Evolutionary conservation across 2,888 invertebrate species (phyloP).

Genomic region (Cryptus viduatorius): DNA sequence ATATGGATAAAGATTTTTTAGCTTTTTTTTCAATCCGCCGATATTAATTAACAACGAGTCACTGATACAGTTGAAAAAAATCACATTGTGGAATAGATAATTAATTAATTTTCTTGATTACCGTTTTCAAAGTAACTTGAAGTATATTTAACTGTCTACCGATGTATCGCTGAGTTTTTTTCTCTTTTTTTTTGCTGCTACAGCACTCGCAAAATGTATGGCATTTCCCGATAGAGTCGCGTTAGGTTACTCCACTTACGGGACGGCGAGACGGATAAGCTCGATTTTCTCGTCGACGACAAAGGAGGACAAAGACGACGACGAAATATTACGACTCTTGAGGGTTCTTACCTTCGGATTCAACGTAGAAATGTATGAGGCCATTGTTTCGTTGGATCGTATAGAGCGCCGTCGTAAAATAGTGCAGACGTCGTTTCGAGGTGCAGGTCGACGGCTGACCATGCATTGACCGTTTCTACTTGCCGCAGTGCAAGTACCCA

Average conservation of each 20-base stretch:
- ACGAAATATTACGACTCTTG: constrained; percentile 48
- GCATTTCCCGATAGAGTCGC: constrained; percentile 33
- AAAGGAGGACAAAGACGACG: constrained; percentile 2
- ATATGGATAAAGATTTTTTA: too few relatives aligned
- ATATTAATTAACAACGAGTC: neutral
- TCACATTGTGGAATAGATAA: too few relatives aligned
- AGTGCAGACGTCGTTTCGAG: constrained; percentile 9
- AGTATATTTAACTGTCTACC: neutral
- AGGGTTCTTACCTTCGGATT: constrained; percentile 49
- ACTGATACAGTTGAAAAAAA: neutral
- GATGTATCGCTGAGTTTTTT: neutral
- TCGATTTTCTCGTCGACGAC: constrained; percentile 46
- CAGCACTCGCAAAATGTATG: neutral
- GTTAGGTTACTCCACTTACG: constrained; percentile 25
- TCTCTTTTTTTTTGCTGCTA: neutral
- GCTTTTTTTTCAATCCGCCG: neutral
- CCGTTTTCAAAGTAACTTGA: neutral
- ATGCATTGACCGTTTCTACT: constrained; percentile 28
- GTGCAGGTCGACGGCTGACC: constrained; percentile 23
- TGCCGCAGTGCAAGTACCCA: neutral
- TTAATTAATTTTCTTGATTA: neutral
- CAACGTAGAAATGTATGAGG: constrained; percentile 6
- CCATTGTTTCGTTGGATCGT: constrained; percentile 28
- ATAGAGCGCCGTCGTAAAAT: constrained; percentile 30
- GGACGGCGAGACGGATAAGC: constrained; percentile 46